These are phyloP conservation scores for Prunella fulvescens DNA, from an alignment of 2,113 vertebrate species.

Conservation along the genomic window DNA sequence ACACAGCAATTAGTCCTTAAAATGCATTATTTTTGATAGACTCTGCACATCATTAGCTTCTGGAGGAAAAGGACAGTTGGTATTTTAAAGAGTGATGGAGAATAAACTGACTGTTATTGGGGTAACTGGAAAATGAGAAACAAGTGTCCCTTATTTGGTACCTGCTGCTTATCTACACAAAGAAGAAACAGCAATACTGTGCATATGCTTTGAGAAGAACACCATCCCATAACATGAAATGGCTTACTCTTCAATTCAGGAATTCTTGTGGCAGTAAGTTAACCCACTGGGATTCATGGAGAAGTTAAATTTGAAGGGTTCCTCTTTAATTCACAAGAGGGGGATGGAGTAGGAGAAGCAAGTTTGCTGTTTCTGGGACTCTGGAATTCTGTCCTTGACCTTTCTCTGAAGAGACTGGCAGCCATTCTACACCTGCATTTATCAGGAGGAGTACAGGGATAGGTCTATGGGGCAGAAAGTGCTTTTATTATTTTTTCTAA, in stretches of 20 bases:
- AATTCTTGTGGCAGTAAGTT: neutral
- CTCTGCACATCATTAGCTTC: neutral
- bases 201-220: conserved; percentile 1
- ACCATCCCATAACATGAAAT: conserved; percentile 2
- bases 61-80: neutral
- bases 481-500: neutral
- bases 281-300: neutral
- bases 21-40: neutral
- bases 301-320: neutral
- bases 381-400: neutral
- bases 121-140: neutral
- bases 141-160: conserved; percentile 30
- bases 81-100: neutral
- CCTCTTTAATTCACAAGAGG: neutral
- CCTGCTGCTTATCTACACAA: neutral
- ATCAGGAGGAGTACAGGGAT: neutral
- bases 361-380: neutral
- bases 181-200: neutral
- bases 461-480: neutral
- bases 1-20: neutral
- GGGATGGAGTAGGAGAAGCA: neutral
- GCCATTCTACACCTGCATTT: neutral
- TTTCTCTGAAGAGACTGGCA: conserved; percentile 16
- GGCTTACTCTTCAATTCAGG: conserved; percentile 19
- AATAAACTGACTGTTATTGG: neutral